Evolutionary conservation across 2,113 vertebrate species (phyloP).

Genomic region (Panthera leo): DNA sequence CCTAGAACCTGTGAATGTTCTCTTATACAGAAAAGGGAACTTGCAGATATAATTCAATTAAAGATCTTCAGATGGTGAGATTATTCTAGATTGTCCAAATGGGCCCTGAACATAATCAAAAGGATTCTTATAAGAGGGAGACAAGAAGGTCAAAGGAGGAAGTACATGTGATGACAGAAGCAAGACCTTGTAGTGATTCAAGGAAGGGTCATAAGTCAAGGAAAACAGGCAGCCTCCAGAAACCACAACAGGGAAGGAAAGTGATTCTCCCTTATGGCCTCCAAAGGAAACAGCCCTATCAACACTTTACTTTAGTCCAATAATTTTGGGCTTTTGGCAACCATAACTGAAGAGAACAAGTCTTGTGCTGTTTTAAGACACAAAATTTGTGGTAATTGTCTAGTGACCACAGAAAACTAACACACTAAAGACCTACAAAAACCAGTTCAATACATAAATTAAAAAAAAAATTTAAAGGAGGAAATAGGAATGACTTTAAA

Average conservation of each 20-base stretch:
- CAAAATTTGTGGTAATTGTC: neutral
- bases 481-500: neutral
- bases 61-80: neutral
- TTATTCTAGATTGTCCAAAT: neutral
- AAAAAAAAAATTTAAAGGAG: neutral
- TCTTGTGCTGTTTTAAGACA: neutral
- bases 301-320: neutral
- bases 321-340: neutral
- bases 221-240: neutral
- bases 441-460: neutral
- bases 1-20: neutral
- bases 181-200: neutral
- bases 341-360: neutral
- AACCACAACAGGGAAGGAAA: neutral
- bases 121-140: neutral
- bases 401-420: neutral
- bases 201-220: neutral
- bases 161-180: neutral
- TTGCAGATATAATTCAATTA: neutral
- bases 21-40: neutral
- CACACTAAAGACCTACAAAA: neutral
- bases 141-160: neutral
- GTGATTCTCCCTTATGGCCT: neutral
- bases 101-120: neutral
- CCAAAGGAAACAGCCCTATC: neutral